Conservation (phyloP, 1,140 invertebrate species). For the Periplaneta americana region DNA sequence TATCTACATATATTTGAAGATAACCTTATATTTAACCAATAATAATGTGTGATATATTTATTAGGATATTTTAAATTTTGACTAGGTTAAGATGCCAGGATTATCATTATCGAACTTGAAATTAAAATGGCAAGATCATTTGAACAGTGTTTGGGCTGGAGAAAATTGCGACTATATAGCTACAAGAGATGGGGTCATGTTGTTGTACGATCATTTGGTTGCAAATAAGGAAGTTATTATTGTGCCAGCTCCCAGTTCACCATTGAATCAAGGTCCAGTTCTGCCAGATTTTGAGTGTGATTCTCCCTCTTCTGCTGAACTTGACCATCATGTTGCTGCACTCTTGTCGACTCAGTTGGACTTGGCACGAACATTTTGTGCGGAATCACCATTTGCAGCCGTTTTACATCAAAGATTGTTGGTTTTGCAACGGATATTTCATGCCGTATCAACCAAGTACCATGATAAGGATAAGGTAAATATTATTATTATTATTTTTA, state of each 20-base stretch:
- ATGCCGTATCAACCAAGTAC: constrained; percentile 49
- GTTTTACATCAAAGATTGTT: constrained; percentile 49
- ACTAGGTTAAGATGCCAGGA: background rate
- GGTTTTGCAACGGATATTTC: constrained; percentile 53
- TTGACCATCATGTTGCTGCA: constrained; percentile 46
- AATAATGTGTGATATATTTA: background rate
- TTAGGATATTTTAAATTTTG: background rate
- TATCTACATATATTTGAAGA: background rate
- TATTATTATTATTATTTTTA: no score
- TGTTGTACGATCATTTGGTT: constrained; percentile 49
- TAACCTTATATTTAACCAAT: background rate
- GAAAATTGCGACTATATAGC: constrained; percentile 52
- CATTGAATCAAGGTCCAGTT: constrained; percentile 28
- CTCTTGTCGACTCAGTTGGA: constrained; percentile 48
- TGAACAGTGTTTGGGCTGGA: constrained; percentile 49
- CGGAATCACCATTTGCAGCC: constrained; percentile 49
- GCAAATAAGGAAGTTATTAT: constrained; percentile 43
- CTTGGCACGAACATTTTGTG: constrained; percentile 46
- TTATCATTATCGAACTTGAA: constrained; percentile 21
- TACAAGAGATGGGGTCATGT: constrained; percentile 43
- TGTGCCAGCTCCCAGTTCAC: constrained; percentile 27
- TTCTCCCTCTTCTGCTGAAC: constrained; percentile 40
- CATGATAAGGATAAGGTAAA: constrained; percentile 42
- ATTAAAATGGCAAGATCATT: constrained; percentile 49
- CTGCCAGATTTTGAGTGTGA: constrained; percentile 41